Conservation (phyloP, 2,797 vertebrate genomes). For the Chrysocyon brachyurus region DNA sequence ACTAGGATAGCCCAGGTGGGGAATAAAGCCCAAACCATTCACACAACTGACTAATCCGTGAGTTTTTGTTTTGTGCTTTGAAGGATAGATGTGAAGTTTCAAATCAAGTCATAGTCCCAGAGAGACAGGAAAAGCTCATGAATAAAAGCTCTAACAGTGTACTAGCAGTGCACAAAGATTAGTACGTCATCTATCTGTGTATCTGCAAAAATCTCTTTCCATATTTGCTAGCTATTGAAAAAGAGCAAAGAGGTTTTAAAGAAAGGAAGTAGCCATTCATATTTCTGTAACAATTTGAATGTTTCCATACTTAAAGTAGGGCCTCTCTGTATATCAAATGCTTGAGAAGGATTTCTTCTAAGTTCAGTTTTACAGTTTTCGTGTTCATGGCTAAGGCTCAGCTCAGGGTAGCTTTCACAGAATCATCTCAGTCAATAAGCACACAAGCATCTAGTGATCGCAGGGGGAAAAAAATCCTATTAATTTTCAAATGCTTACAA, state of each 20-base stretch:
- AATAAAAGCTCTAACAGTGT: background rate
- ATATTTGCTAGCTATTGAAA: background rate
- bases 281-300: background rate
- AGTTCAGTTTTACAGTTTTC: background rate
- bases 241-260: background rate
- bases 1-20: background rate
- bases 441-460: background rate
- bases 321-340: background rate
- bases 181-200: background rate
- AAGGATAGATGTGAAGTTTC: background rate
- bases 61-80: background rate
- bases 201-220: background rate
- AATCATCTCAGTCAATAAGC: background rate
- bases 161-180: background rate
- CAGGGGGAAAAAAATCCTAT: background rate
- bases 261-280: background rate
- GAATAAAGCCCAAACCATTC: background rate
- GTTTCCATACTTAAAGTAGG: background rate
- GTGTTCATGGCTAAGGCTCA: background rate
- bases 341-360: background rate
- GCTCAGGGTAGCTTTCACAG: background rate
- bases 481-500: background rate
- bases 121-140: background rate
- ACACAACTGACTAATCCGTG: background rate
- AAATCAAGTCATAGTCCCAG: background rate